Percentiles rank a stretch among this genome's conserved stretches.
Conservation (phyloP, 2,797 vertebrate genomes). For the Propithecus perrieri region DNA sequence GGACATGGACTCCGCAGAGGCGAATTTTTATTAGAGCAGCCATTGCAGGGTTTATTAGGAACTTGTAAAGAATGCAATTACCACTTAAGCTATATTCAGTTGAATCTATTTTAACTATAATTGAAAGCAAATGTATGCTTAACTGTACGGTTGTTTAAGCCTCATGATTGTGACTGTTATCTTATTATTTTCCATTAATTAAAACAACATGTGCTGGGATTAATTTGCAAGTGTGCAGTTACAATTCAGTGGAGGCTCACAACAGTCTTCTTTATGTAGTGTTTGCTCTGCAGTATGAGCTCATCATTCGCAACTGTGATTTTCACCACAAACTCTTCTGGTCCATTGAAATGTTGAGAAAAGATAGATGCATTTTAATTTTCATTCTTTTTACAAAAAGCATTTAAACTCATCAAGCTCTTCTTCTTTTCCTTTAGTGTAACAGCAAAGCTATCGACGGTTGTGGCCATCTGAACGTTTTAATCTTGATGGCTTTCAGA, state of each 20-base stretch:
- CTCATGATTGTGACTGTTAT: constrained; percentile 58
- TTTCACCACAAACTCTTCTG: not conserved
- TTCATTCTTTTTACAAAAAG: not conserved
- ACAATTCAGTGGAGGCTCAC: not conserved
- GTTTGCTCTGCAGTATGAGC: not conserved
- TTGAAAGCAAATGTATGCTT: constrained; percentile 68
- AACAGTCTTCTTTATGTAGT: not conserved
- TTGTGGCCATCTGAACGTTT: constrained; percentile 11
- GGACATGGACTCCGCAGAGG: constrained; percentile 53
- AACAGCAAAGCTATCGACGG: not conserved
- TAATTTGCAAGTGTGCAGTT: constrained; percentile 56
- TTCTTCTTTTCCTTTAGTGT: not conserved
- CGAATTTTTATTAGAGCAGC: constrained; percentile 46
- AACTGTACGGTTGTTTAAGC: constrained; percentile 13
- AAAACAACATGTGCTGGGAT: constrained; percentile 14
- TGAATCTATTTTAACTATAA: constrained; percentile 63
- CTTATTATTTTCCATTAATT: constrained; percentile 67
- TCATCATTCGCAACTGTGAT: not conserved
- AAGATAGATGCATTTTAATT: not conserved
- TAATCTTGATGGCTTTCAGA: constrained; percentile 44
- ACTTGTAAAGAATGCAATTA: constrained; percentile 63
- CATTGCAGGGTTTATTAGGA: constrained; percentile 62
- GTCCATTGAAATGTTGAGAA: not conserved
- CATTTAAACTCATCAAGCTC: not conserved
- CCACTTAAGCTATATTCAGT: constrained; percentile 11